Evolutionary conservation across 2,888 invertebrate species (phyloP), one percentile per base, ranked within the genome.

Genomic region (Salpingus planirostris): DNA sequence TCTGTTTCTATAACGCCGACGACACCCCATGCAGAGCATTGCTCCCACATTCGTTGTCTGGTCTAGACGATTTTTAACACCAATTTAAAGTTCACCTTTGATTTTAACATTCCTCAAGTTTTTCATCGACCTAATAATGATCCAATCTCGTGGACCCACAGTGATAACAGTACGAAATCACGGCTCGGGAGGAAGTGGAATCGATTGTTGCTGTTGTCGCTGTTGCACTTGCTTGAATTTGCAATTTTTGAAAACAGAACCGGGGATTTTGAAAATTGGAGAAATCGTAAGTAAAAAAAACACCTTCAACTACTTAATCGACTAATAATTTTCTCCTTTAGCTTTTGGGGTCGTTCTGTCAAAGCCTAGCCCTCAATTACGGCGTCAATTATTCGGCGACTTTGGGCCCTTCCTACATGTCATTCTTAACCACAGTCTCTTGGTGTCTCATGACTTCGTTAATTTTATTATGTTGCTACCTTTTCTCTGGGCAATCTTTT

Each of bases 151-250:
- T 22, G 69, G 70, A 5, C 71, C 70, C 18, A 69, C 69, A 1
- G 65, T 71, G 36, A 65, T 72, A 30, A 62, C 67, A 2, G 64
- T 71, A 40, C 57, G 38, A 18, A 27, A 22, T 11, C 26, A 35
- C 15, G n/a, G n/a, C n/a, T 27, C 29, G 15, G 24, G 37, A 29
- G 6, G 6, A 8, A 30, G 36, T 25, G 50, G 68, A 22, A 79
- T 83, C 27, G 68, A 80, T 38, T 74, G 76, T 52, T 78, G 85
- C 54, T 84, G 83, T 57, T 83, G 80, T 54, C 68, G 76, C 37
- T 79, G 87, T 53, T 87, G 83, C 54, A 80, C 84, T 11, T 88
- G 88, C 56, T 65, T 89, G 33, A 80, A 88, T 59, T 70, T 87
- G 30, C 76, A 78, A 23, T 85, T 87, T 59, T 64, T 88, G 8